These are phyloP conservation scores for Halocynthia aurantium DNA, from an alignment of 23 tunicate species.

Conservation along the genomic window DNA sequence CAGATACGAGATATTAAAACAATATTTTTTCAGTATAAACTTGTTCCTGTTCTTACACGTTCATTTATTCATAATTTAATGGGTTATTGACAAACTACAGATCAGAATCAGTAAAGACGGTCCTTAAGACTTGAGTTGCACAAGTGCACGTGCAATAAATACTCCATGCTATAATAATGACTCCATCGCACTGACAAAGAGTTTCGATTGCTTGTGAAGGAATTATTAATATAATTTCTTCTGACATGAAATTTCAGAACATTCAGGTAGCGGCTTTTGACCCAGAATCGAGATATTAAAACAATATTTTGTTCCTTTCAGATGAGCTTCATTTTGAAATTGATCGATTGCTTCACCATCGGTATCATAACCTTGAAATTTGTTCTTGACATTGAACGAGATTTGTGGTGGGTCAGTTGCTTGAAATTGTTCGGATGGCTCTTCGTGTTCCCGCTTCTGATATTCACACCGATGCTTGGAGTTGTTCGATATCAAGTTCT, in stretches of 20 bases:
- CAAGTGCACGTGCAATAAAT: too few species aligned
- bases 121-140: not conserved
- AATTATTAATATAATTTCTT: not conserved
- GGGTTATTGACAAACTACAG: too few species aligned
- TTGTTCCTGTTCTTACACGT: too few species aligned
- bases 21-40: too few species aligned
- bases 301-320: not conserved
- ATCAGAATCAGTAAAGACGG: too few species aligned
- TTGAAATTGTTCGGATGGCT: slow-evolving; percentile 80
- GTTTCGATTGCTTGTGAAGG: too few species aligned
- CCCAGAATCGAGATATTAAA: not conserved
- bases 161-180: too few species aligned
- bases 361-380: slow-evolving; percentile 72
- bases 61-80: too few species aligned
- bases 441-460: slow-evolving; percentile 69
- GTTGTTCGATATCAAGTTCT: slow-evolving; percentile 60
- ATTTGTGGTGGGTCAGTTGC: slow-evolving; percentile 24
- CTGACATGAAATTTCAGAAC: not conserved
- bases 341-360: slow-evolving; percentile 74
- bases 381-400: slow-evolving; percentile 35
- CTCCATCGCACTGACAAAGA: too few species aligned
- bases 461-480: slow-evolving; percentile 78
- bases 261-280: too few species aligned
- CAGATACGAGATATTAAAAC: too few species aligned
- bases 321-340: slow-evolving; percentile 69